Conservation (phyloP, 2,797 vertebrate genomes). For the Echiichthys vipera region DNA sequence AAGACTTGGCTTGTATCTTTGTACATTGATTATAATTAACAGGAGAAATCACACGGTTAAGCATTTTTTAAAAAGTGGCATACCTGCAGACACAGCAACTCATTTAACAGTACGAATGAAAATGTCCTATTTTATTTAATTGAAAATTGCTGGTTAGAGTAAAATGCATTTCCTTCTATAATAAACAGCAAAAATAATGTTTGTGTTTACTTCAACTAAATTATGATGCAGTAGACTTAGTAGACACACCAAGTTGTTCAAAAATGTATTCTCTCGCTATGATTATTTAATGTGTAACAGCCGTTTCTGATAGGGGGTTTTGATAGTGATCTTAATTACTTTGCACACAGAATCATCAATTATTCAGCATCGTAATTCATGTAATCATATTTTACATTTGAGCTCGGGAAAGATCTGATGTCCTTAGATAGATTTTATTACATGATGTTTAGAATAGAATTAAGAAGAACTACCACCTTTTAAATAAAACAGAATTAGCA, state of each 20-base stretch:
- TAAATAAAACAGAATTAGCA: background rate
- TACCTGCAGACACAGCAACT: conserved; percentile 20
- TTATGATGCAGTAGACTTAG: background rate
- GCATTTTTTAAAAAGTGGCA: too few species aligned
- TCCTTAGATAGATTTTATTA: background rate
- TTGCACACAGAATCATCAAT: conserved; percentile 9
- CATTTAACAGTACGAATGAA: conserved; percentile 1
- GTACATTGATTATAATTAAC: conserved; percentile 12
- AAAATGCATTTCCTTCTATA: background rate
- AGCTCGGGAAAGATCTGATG: background rate
- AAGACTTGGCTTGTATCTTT: background rate
- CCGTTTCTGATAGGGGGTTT: conserved; percentile 10
- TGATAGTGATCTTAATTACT: conserved; percentile 20
- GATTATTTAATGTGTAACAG: background rate
- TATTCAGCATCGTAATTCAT: background rate
- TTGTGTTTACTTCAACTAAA: background rate
- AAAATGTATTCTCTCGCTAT: background rate
- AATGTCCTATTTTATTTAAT: background rate
- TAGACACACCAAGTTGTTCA: background rate
- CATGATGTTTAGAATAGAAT: background rate
- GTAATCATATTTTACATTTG: conserved; percentile 5
- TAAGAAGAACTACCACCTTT: background rate
- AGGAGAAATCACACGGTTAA: background rate
- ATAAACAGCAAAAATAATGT: background rate
- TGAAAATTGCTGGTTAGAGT: background rate